Base-by-base conservation (phyloP, 2,113 vertebrate genomes). In the Erpornis zantholeuca region DNA sequence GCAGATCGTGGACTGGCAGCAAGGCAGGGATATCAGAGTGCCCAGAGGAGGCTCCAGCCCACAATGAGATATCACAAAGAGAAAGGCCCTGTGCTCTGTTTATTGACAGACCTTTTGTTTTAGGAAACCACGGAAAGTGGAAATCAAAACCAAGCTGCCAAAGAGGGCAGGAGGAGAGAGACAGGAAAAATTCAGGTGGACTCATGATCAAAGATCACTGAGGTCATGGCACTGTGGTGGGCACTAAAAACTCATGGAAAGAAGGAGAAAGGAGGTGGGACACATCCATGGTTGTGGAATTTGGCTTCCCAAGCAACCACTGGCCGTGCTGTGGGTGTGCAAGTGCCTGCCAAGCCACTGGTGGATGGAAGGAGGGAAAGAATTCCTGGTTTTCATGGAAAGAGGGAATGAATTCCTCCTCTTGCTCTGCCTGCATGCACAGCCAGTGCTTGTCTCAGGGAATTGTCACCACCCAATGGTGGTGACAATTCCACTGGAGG, bases 101-200 rank as follows among this genome's bases (percentile, higher is more conserved):
- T 28, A 16, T 15, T 23, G 19, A 13, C 33, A 57, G 27, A 33
- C 9, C 3, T 25, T 22, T 40, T 29, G 21, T 49, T 50, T 10
- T 9, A 50, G 50, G 50, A 64, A 64, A 57, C 2, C 6, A 42
- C 0, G 0, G 22, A 31, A 80, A 36, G 35, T 11, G 18, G 23
- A 36, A 81, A 76, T 85, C 31, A 29, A 57, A 65, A 25, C 35
- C 82, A 36, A 36, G 22, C 18, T 72, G 44, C 22, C 59, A 50
- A 36, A 65, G n/a, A n/a, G n/a, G n/a, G 36, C 27, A 57, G 50
- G 17, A 1, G 8, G n/a, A n/a, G 17, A 18, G 21, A 44, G 36
- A 18, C 7, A 5, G 29, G 13, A 53, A 60, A 31, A 21, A 54
- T 27, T 40, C 15, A 50, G 27, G 15, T 23, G 14, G 17, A 4